These are phyloP conservation scores for Lomographa bimaculata DNA, from an alignment of 2,888 invertebrate species.

Conservation along the genomic window DNA sequence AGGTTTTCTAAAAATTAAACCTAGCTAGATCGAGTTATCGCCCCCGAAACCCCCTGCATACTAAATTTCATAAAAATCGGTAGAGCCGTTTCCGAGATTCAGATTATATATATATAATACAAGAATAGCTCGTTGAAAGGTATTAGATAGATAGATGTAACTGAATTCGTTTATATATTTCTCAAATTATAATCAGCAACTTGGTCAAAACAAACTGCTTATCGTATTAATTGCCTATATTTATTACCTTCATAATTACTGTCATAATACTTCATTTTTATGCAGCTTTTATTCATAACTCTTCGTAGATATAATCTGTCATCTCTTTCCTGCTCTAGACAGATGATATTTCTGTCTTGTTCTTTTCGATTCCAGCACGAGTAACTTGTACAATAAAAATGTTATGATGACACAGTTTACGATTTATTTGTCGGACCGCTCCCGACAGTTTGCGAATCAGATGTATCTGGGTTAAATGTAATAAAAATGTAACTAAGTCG, in stretches of 20 bases:
- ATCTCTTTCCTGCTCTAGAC: conserved; percentile 22
- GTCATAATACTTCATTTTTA: conserved; percentile 25
- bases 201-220: neutral
- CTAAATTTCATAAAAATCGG: too few relatives aligned
- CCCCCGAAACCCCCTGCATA: too few relatives aligned
- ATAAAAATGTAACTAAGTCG: conserved; percentile 12
- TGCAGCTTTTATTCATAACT: conserved; percentile 21
- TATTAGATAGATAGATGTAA: too few relatives aligned
- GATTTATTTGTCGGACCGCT: conserved; percentile 68
- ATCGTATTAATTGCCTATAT: conserved; percentile 1
- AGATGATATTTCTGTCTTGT: conserved; percentile 20
- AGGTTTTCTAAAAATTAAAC: too few relatives aligned
- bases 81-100: too few relatives aligned
- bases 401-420: conserved; percentile 71
- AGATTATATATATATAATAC: too few relatives aligned
- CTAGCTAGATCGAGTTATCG: too few relatives aligned
- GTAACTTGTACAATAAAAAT: conserved; percentile 62
- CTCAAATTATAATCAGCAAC: too few relatives aligned
- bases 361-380: conserved; percentile 24
- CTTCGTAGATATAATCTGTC: conserved; percentile 9
- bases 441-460: conserved; percentile 48
- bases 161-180: too few relatives aligned
- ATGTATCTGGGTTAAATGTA: conserved; percentile 36
- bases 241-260: conserved; percentile 18
- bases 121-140: too few relatives aligned